Evolutionary conservation across 2,888 invertebrate genomes (phyloP).

Genomic region (Crocallis elinguaria): DNA sequence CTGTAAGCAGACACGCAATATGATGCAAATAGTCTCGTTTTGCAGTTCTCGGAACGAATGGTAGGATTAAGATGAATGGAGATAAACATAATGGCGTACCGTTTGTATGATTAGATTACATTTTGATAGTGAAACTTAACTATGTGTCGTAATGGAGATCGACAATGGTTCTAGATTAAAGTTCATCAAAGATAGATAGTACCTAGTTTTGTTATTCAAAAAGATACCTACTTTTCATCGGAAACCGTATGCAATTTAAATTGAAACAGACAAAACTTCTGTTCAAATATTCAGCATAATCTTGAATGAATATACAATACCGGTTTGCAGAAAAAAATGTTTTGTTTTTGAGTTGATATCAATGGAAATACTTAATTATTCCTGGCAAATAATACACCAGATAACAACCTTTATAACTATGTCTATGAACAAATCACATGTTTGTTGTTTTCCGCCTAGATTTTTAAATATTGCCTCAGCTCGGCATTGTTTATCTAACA

Average conservation of each 20-base stretch:
- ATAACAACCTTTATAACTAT: background rate
- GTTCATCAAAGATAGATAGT: too few species aligned
- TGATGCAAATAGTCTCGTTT: conserved; percentile 32
- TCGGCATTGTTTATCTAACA: conserved; percentile 15
- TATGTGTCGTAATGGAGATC: background rate
- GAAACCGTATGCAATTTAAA: too few species aligned
- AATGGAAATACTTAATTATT: too few species aligned
- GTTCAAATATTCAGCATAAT: too few species aligned
- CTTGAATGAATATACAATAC: too few species aligned
- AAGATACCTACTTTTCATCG: too few species aligned
- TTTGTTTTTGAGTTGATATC: too few species aligned
- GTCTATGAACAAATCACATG: background rate
- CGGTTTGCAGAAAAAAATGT: too few species aligned
- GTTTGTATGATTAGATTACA: conserved; percentile 5
- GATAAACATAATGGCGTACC: conserved; percentile 6
- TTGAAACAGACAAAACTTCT: too few species aligned
- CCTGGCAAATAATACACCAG: background rate
- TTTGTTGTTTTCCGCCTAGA: conserved; percentile 7
- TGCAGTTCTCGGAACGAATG: conserved; percentile 27
- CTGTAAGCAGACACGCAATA: conserved; percentile 30
- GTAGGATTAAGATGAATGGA: conserved; percentile 10
- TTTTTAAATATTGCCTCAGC: conserved; percentile 13
- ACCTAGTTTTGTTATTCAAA: too few species aligned
- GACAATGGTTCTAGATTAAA: background rate
- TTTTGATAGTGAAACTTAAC: conserved; percentile 1